Base-by-base conservation (phyloP, 2,888 invertebrate genomes). In the Thereva nobilitata region DNA sequence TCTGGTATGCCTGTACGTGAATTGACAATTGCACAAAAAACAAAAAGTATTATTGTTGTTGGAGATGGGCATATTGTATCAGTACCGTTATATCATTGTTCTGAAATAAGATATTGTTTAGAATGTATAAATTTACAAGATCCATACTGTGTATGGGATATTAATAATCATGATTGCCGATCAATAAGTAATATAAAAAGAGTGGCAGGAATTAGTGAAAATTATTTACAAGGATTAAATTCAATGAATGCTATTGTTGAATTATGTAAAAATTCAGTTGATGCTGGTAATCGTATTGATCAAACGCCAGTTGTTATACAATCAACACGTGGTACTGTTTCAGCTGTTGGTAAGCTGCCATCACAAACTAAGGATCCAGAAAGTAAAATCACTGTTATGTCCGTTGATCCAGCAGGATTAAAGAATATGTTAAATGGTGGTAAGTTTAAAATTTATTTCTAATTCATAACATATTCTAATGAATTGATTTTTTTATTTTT, bases 101-200 rank as follows among this genome's bases (percentile, higher is more conserved):
- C 85, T 56, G 85, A 84, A 74, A 85, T 87, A 69, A 76, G 78
- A 49, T 80, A 80, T 81, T 91, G 83, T 83, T 88, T 90, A 71
- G 89, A 90, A 73, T 99, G 98, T 80, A 89, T 98, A 4, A 87
- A 88, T 41, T 84, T 97, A 68, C 95, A 96, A 83, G 98, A 99
- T 83, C 98, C 98, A 0, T 95, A 97, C 79, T 99, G 98, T 81
- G 95, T 95, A 23, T 99, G 97, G 97, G 92, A 95, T 78, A 86
- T 88, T 5, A 86, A 85, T 70, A 84, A 84, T 71, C 86, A 85
- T 73, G 84, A 86, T 73, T 87, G 87, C 75, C 79, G 78, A 66
- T 12, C 63, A 7, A 64, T 44, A 4, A 52, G 34, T 37, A 53
- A 34, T 71, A 73, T 67, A 54, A 79, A 67, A 45, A 75, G 67